Evolutionary conservation across 2,797 vertebrate species (phyloP).

Genomic region (Ctenopoma multispine): DNA sequence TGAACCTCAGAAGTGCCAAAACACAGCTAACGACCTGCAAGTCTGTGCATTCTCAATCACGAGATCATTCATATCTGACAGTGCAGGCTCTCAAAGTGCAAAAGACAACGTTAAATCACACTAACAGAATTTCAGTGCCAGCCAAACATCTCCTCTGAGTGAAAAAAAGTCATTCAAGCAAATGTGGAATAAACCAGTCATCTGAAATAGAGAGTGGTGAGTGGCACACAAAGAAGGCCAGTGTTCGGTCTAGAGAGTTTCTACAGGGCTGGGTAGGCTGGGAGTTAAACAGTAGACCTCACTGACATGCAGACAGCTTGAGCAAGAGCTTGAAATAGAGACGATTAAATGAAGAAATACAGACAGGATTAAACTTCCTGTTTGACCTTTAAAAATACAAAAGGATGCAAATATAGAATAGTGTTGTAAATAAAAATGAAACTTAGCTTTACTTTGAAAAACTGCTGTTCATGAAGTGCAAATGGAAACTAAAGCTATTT

Average conservation of each 20-base stretch:
- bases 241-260: conserved; percentile 59
- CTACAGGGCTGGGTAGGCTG: conserved; percentile 43
- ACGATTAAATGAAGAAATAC: not conserved
- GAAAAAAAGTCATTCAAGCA: conserved; percentile 36
- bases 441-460: not conserved
- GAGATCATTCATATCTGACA: conserved; percentile 13
- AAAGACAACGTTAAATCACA: not conserved
- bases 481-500: not conserved
- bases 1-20: conserved; percentile 1
- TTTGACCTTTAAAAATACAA: conserved; percentile 2
- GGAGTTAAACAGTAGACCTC: conserved; percentile 64
- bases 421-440: not conserved
- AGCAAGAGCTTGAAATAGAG: conserved; percentile 17
- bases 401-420: not conserved
- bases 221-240: conserved; percentile 69
- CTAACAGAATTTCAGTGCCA: conserved; percentile 17
- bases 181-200: conserved; percentile 67
- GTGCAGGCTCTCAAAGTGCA: not conserved
- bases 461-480: not conserved
- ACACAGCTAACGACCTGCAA: not conserved
- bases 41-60: not conserved
- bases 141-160: conserved; percentile 31
- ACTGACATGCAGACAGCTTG: conserved; percentile 30
- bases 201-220: conserved; percentile 59
- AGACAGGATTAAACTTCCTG: not conserved